Evolutionary conservation across 2,888 invertebrate species (phyloP).

Genomic region (Macropis europaea): DNA sequence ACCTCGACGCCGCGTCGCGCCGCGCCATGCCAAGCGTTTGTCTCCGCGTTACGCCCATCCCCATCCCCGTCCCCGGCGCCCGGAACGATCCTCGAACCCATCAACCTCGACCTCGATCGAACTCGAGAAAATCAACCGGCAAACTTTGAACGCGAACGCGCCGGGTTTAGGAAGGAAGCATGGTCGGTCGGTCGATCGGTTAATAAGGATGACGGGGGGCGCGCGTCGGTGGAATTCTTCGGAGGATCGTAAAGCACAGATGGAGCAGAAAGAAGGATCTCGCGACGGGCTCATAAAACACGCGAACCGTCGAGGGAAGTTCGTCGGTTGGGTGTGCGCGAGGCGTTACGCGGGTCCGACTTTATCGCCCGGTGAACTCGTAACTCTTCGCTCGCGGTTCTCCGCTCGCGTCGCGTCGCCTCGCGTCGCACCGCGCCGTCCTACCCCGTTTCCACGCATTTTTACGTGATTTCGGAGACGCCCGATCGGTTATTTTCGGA

Average conservation of each 20-base stretch:
- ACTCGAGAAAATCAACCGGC: background rate
- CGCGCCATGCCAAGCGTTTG: too few relatives aligned
- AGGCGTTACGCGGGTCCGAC: slow-evolving; percentile 70
- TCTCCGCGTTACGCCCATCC: slow-evolving; percentile 50
- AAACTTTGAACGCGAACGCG: background rate
- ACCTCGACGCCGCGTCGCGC: slow-evolving; percentile 69
- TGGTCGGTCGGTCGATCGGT: too few relatives aligned
- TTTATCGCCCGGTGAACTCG: slow-evolving; percentile 77
- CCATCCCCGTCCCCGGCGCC: slow-evolving; percentile 44
- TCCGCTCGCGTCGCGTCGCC: slow-evolving; percentile 51
- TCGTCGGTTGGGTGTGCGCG: slow-evolving; percentile 68
- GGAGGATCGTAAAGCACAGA: slow-evolving; percentile 76
- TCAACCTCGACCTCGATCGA: background rate
- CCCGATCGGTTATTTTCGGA: slow-evolving; percentile 63
- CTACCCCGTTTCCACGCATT: slow-evolving; percentile 40
- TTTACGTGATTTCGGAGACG: slow-evolving; percentile 56
- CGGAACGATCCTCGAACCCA: slow-evolving; percentile 23
- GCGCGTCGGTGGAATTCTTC: slow-evolving; percentile 74
- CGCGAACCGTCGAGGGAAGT: slow-evolving; percentile 76
- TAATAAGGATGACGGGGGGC: too few relatives aligned
- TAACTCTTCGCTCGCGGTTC: slow-evolving; percentile 74
- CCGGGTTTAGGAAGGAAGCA: too few relatives aligned
- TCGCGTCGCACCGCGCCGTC: slow-evolving; percentile 35
- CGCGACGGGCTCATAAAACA: slow-evolving; percentile 72
- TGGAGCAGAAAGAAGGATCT: slow-evolving; percentile 72